Evolutionary conservation across 2,888 invertebrate species (phyloP).

Genomic region (Hirtodrosophila cameraria): DNA sequence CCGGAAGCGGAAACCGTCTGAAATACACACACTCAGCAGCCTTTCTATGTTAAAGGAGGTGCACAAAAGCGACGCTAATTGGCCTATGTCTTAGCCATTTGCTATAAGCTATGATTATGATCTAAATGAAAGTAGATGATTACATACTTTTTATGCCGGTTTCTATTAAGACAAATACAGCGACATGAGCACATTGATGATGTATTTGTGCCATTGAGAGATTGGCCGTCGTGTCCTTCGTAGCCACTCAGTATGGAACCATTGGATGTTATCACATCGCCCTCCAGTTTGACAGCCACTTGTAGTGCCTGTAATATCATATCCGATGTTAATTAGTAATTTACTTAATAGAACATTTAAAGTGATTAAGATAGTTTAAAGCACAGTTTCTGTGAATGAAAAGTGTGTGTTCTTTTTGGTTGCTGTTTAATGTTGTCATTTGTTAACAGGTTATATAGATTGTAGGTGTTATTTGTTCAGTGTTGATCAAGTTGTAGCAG

Average conservation of each 20-base stretch:
- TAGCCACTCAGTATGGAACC: constrained; percentile 93
- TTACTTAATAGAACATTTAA: constrained; percentile 5
- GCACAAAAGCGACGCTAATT: constrained; percentile 26
- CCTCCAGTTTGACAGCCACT: constrained; percentile 97
- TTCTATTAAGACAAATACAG: constrained; percentile 84
- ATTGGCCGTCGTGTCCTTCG: constrained; percentile 83
- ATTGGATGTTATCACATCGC: constrained; percentile 98
- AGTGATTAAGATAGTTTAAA: constrained; percentile 1
- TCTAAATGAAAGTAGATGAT: constrained; percentile 9
- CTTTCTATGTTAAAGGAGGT: not conserved
- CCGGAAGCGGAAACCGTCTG: constrained; percentile 24
- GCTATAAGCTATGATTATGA: constrained; percentile 4
- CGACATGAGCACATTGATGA: constrained; percentile 84
- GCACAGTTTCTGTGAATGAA: constrained; percentile 39
- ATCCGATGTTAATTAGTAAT: constrained; percentile 31
- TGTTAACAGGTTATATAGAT: constrained; percentile 9
- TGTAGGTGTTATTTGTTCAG: constrained; percentile 33
- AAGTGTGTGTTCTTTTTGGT: constrained; percentile 41
- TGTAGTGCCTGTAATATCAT: constrained; percentile 90
- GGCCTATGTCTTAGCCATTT: constrained; percentile 23
- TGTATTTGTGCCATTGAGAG: constrained; percentile 82
- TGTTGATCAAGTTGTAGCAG: constrained; percentile 42
- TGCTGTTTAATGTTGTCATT: constrained; percentile 28
- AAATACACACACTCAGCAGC: not conserved
- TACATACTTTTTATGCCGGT: constrained; percentile 84